Evolutionary conservation across 2,888 invertebrate genomes (phyloP).

Genomic region (Elysia crispata): DNA sequence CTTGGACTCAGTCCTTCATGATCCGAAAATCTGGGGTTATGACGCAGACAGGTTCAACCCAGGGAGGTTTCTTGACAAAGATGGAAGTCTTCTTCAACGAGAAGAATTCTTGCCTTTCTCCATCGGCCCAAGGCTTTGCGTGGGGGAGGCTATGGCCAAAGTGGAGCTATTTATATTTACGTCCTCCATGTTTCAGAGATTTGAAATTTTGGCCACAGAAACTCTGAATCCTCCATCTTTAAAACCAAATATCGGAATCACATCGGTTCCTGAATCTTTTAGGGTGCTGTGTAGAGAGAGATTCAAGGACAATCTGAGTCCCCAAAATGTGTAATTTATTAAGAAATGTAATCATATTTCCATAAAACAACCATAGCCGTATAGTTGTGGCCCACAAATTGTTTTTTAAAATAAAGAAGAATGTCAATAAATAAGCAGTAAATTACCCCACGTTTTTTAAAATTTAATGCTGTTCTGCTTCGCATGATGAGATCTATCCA

Average conservation of each 20-base stretch:
- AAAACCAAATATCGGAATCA: conserved; percentile 19
- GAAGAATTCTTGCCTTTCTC: conserved; percentile 55
- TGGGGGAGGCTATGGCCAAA: conserved; percentile 39
- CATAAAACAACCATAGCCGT: too few species aligned
- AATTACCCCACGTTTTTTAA: too few species aligned
- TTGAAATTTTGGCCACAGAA: conserved; percentile 40
- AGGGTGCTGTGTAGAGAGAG: neutral
- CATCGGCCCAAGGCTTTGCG: conserved; percentile 49
- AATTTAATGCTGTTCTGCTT: too few species aligned
- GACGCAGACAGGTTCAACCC: conserved; percentile 61
- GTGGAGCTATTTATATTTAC: conserved; percentile 43
- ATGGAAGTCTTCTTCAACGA: conserved; percentile 45
- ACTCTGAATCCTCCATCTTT: conserved; percentile 20
- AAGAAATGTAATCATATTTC: too few species aligned
- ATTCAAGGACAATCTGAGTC: too few species aligned
- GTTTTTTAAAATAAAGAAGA: too few species aligned
- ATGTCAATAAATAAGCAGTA: too few species aligned
- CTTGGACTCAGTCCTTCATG: conserved; percentile 60
- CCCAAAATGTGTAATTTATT: too few species aligned
- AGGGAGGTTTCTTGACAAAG: conserved; percentile 59
- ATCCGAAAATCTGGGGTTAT: conserved; percentile 57
- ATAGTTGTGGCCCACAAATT: too few species aligned
- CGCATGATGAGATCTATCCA: too few species aligned
- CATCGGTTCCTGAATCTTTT: conserved; percentile 15
- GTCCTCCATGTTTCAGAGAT: conserved; percentile 37